Evolutionary conservation across 2,888 invertebrate genomes (phyloP).

Genomic region (Ceratothoa steindachneri): DNA sequence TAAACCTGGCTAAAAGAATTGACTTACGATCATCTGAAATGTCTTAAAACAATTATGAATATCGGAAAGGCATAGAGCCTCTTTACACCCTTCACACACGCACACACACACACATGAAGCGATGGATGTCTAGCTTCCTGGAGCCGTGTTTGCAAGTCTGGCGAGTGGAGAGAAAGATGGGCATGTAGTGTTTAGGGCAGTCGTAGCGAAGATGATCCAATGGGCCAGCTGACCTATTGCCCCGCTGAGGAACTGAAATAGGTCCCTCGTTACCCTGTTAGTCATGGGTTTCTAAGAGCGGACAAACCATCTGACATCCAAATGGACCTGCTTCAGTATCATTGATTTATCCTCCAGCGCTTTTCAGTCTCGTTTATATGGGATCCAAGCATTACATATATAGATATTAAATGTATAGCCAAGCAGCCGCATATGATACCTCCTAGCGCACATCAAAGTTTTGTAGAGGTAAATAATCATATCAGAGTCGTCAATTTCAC

Average conservation of each 20-base stretch:
- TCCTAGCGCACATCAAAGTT: no score
- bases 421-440: no score
- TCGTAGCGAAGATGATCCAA: neutral
- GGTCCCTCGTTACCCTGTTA: neutral
- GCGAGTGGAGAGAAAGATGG: neutral
- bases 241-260: neutral
- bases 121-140: neutral
- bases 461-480: no score
- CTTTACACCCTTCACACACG: conserved; percentile 7
- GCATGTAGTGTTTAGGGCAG: neutral
- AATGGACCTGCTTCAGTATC: neutral
- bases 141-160: conserved; percentile 14
- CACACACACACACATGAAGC: neutral
- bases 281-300: no score
- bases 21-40: no score
- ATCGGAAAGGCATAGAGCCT: conserved; percentile 11
- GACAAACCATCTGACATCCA: no score
- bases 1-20: no score
- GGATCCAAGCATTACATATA: no score
- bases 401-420: no score
- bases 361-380: neutral
- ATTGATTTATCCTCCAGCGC: neutral
- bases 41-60: no score
- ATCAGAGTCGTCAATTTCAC: no score
- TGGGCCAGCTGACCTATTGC: neutral